These are phyloP conservation scores for Zhuqinia jingwanae DNA, from an alignment of 2,888 invertebrate genomes.

Conservation along the genomic window DNA sequence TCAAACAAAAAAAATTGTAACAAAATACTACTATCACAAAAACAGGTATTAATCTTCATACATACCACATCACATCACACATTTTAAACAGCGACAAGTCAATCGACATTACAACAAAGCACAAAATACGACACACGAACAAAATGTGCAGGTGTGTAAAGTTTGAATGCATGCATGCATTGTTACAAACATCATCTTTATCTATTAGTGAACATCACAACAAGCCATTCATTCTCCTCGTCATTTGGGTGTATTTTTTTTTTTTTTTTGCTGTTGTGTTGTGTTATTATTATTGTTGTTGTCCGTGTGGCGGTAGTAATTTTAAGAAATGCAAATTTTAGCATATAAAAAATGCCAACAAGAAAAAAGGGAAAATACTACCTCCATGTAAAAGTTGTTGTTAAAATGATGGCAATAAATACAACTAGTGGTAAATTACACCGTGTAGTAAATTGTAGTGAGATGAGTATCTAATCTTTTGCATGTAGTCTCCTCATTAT, in stretches of 20 bases:
- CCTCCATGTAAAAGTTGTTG: not conserved
- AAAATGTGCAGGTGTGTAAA: too few relatives aligned
- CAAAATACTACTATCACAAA: not conserved
- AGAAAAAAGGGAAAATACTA: not conserved
- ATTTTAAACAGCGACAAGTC: not conserved
- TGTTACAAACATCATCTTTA: slow-evolving; percentile 7
- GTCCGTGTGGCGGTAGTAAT: too few relatives aligned
- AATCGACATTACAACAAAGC: not conserved
- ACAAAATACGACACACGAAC: not conserved
- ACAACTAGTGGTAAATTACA: not conserved
- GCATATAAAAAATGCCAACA: not conserved
- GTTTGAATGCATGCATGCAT: not conserved
- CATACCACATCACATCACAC: too few relatives aligned
- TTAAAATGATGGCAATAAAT: not conserved
- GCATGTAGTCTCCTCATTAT: not conserved
- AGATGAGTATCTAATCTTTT: too few relatives aligned
- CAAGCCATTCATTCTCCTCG: not conserved
- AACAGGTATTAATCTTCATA: too few relatives aligned
- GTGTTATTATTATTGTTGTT: not conserved
- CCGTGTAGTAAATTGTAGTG: not conserved
- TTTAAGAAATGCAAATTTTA: not conserved
- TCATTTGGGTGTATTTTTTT: not conserved
- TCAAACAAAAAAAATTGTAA: not conserved
- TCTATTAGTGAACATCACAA: slow-evolving; percentile 3
- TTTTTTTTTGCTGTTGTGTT: not conserved